phyloP scores from a whole-genome alignment of 2,888 invertebrate genomes.

The Parnassius apollo region DNA sequence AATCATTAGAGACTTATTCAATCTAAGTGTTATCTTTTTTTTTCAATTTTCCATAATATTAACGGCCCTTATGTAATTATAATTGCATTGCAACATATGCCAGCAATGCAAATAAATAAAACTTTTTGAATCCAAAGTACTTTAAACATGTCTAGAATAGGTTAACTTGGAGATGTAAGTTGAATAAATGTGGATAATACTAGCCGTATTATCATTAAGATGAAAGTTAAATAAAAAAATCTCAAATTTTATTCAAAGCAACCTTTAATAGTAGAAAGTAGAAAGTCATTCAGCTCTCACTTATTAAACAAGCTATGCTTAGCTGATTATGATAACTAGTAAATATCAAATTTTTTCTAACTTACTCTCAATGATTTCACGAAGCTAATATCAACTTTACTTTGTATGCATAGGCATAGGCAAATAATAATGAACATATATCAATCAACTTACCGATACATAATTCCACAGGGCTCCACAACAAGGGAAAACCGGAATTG shows the following conservation, averaged over 20 bases:
- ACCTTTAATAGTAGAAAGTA: slow-evolving; percentile 2
- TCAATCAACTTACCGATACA: slow-evolving; percentile 20
- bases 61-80: slow-evolving; percentile 30
- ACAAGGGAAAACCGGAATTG: slow-evolving; percentile 10
- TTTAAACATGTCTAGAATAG: slow-evolving; percentile 13
- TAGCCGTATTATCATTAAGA: not conserved
- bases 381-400: not conserved
- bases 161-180: slow-evolving; percentile 10
- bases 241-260: not conserved
- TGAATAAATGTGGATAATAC: slow-evolving; percentile 4
- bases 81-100: slow-evolving; percentile 38
- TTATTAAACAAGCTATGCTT: not conserved
- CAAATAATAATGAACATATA: not conserved
- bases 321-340: not conserved
- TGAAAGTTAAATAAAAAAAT: slow-evolving; percentile 6
- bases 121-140: slow-evolving; percentile 6
- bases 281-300: slow-evolving; percentile 1
- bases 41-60: slow-evolving; percentile 24
- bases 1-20: slow-evolving; percentile 27
- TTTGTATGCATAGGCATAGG: not conserved
- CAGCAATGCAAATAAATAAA: slow-evolving; percentile 41
- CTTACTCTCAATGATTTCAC: slow-evolving; percentile 11
- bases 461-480: slow-evolving; percentile 5
- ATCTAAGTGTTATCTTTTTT: slow-evolving; percentile 28
- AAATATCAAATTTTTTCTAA: not conserved